These are phyloP conservation scores for Oxycera nigricornis DNA, from an alignment of 2,888 invertebrate species.

Conservation along the genomic window DNA sequence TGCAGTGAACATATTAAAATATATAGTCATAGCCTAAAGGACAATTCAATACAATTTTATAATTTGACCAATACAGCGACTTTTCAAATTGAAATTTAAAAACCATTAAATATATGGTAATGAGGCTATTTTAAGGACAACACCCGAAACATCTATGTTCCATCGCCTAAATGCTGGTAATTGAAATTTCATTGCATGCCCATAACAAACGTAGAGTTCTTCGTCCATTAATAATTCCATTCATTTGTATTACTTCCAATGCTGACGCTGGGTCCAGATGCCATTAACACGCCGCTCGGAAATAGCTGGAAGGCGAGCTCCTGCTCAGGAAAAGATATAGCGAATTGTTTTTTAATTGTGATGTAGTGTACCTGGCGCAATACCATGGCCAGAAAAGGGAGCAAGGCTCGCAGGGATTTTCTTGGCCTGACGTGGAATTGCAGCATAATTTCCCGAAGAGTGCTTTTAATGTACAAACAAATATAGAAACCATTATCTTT, in stretches of 20 bases:
- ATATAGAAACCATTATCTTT: conserved; percentile 23
- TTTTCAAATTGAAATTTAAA: too few relatives aligned
- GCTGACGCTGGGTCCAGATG: neutral
- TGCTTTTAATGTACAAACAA: conserved; percentile 25
- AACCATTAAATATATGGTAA: too few relatives aligned
- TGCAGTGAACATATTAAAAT: too few relatives aligned
- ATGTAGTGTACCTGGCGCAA: neutral
- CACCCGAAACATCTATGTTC: too few relatives aligned
- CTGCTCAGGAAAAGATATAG: neutral
- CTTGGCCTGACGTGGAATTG: neutral
- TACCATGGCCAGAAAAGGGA: neutral
- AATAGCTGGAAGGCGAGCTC: neutral
- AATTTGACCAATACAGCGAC: too few relatives aligned
- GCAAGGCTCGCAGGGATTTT: neutral
- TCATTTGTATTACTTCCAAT: conserved; percentile 11
- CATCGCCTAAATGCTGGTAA: neutral
- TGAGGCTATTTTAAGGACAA: too few relatives aligned
- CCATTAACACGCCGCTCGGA: neutral
- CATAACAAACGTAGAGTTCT: conserved; percentile 12
- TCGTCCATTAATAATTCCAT: conserved; percentile 25
- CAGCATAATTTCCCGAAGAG: conserved; percentile 14
- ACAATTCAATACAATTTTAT: too few relatives aligned
- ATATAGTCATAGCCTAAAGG: too few relatives aligned
- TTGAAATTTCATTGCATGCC: conserved; percentile 28
- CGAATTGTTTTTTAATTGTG: conserved; percentile 28